These are phyloP conservation scores for Chromoteleia sp. DNA, from an alignment of 2,888 invertebrate species.

Conservation along the genomic window DNA sequence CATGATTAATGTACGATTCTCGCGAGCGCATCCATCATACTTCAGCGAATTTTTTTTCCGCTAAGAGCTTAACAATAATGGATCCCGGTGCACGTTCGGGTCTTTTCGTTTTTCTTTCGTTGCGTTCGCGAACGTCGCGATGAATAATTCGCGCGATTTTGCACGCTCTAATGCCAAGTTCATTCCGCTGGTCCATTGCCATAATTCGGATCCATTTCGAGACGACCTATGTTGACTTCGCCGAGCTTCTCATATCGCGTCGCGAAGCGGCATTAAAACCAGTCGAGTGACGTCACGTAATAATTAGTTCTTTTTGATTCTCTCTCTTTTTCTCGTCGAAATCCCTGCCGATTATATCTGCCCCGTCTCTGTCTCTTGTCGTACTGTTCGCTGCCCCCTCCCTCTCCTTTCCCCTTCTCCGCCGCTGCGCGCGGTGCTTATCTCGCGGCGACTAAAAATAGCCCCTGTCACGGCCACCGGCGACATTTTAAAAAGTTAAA, in stretches of 20 bases:
- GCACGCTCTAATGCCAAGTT: constrained; percentile 52
- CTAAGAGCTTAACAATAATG: constrained; percentile 12
- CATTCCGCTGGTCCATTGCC: constrained; percentile 55
- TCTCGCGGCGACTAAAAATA: constrained; percentile 84
- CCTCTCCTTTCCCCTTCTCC: constrained; percentile 58
- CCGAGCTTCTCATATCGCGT: constrained; percentile 51
- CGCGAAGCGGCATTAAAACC: constrained; percentile 71
- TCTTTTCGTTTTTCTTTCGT: neutral
- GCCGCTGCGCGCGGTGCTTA: constrained; percentile 78
- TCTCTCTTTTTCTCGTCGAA: constrained; percentile 65
- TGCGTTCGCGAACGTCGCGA: constrained; percentile 5
- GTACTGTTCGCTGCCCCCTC: constrained; percentile 37
- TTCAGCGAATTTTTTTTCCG: constrained; percentile 19
- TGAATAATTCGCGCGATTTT: constrained; percentile 36
- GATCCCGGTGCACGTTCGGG: neutral
- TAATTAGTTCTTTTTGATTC: constrained; percentile 77
- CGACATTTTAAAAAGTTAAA: constrained; percentile 84
- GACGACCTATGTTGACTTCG: constrained; percentile 50
- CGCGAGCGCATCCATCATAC: constrained; percentile 15
- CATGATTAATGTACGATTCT: constrained; percentile 22
- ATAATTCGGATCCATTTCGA: constrained; percentile 56
- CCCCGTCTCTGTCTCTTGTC: constrained; percentile 41
- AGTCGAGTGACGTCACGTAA: constrained; percentile 76
- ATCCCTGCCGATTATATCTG: constrained; percentile 64
- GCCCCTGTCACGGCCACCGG: constrained; percentile 84